These are phyloP conservation scores for Phocides pigmalion DNA, from an alignment of 1,140 invertebrate species.

Conservation along the genomic window DNA sequence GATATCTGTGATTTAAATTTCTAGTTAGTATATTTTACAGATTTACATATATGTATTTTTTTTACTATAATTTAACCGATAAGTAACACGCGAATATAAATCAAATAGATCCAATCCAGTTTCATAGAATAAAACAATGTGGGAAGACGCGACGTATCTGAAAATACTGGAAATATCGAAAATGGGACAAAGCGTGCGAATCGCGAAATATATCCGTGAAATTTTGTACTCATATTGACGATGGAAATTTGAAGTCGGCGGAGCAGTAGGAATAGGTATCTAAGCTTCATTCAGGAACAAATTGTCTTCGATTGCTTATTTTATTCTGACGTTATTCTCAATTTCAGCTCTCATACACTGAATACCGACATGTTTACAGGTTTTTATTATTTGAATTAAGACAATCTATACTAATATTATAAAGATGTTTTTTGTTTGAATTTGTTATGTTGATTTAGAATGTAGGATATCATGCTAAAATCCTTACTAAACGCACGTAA, in stretches of 20 bases:
- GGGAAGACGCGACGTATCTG: background rate
- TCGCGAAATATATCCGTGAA: slow-evolving; percentile 10
- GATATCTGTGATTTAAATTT: no score
- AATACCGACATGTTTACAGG: no score
- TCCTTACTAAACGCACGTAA: no score
- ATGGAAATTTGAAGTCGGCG: slow-evolving; percentile 21
- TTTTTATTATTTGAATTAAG: no score
- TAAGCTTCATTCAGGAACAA: slow-evolving; percentile 5
- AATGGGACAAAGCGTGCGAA: slow-evolving; percentile 10
- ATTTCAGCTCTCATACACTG: background rate
- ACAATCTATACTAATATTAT: no score
- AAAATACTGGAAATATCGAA: slow-evolving; percentile 8
- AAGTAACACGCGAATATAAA: background rate
- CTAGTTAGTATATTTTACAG: no score
- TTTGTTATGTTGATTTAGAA: no score
- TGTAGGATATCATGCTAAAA: no score
- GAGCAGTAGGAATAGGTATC: slow-evolving; percentile 9
- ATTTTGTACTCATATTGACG: slow-evolving; percentile 13
- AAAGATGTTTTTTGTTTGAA: no score
- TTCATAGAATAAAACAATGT: background rate
- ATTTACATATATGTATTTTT: no score
- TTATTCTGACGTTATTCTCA: background rate
- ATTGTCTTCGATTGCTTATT: slow-evolving; percentile 9
- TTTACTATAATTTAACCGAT: background rate
- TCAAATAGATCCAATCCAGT: slow-evolving; percentile 7